phyloP scores from a whole-genome alignment of 2,113 vertebrate genomes.

The Semnornis frantzii region DNA sequence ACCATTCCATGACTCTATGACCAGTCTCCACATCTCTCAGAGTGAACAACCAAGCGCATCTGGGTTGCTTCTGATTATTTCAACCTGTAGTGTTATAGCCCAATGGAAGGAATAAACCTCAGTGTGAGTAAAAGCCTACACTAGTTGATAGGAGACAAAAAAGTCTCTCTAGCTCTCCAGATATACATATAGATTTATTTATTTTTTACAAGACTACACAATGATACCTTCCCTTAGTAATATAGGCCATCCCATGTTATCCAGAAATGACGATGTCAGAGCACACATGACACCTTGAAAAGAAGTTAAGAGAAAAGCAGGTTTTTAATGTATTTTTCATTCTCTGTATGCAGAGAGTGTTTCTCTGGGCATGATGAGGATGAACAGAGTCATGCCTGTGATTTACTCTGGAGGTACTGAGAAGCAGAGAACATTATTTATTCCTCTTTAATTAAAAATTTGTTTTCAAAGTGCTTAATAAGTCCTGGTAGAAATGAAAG shows the following conservation, averaged over 20 bases:
- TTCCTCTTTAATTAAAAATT: neutral
- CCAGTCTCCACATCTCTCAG: neutral
- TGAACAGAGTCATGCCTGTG: neutral
- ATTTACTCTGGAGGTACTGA: neutral
- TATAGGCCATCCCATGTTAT: neutral
- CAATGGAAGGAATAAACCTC: neutral
- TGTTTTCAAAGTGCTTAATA: neutral
- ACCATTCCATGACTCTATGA: too few relatives aligned
- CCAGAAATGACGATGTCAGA: neutral
- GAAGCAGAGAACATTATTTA: neutral
- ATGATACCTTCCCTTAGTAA: neutral
- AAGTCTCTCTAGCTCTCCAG: accelerated
- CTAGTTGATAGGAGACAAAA: neutral
- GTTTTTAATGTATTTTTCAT: neutral
- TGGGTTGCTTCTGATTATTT: neutral
- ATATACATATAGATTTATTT: too few relatives aligned
- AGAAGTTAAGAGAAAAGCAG: neutral
- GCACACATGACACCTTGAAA: neutral
- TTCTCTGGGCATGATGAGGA: neutral
- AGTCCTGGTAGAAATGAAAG: neutral
- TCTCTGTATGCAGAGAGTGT: neutral
- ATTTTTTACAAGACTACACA: neutral
- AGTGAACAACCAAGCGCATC: neutral
- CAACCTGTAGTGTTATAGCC: neutral
- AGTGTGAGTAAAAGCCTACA: neutral